A percentile compares a stretch with the other conserved stretches of the same genome.
These are phyloP conservation scores for Heteropelma amictum DNA, from an alignment of 2,888 invertebrate species.

Conservation along the genomic window DNA sequence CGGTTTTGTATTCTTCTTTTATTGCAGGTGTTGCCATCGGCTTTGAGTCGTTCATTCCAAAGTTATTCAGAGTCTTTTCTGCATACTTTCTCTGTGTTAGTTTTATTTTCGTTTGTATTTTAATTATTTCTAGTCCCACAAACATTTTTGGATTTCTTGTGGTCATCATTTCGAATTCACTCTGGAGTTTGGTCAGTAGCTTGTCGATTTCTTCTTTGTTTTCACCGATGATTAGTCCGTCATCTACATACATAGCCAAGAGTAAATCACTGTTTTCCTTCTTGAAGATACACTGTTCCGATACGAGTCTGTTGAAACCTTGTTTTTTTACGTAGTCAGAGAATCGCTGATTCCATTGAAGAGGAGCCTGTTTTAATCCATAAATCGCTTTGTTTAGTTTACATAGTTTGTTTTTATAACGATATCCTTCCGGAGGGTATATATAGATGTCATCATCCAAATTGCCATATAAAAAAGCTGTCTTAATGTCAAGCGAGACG, in stretches of 20 bases:
- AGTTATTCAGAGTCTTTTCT: slow-evolving; percentile 41
- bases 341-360: slow-evolving; percentile 26
- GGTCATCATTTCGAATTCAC: slow-evolving; percentile 22
- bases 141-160: slow-evolving; percentile 9
- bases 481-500: background rate
- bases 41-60: slow-evolving; percentile 49
- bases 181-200: slow-evolving; percentile 19
- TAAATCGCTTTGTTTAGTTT: slow-evolving; percentile 47
- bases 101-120: background rate
- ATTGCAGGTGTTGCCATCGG: slow-evolving; percentile 27
- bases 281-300: slow-evolving; percentile 52
- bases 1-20: slow-evolving; percentile 12
- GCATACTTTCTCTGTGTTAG: slow-evolving; percentile 30
- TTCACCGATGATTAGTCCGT: slow-evolving; percentile 44
- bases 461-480: slow-evolving; percentile 1
- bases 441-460: background rate
- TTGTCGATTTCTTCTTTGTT: slow-evolving; percentile 27
- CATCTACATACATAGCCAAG: slow-evolving; percentile 50
- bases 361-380: slow-evolving; percentile 50
- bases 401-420: slow-evolving; percentile 25
- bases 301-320: slow-evolving; percentile 26
- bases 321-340: slow-evolving; percentile 30
- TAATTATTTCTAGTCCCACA: background rate
- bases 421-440: slow-evolving; percentile 5
- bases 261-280: slow-evolving; percentile 17